Conservation (phyloP, 2,797 vertebrate species). For the Arnoldichthys spilopterus region DNA sequence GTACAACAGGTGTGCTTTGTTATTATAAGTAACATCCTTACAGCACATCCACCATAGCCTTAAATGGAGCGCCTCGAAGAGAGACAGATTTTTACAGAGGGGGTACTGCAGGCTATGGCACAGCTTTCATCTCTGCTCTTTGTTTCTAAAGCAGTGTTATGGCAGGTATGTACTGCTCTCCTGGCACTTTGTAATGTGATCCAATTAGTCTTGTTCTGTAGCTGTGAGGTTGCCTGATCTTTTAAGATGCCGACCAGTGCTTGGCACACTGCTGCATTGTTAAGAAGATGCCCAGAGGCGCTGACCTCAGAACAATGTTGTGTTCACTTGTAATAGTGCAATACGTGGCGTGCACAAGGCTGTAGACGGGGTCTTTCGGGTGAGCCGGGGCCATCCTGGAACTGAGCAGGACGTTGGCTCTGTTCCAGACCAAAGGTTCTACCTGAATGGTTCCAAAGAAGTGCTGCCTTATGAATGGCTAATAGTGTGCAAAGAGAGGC, state of each 20-base stretch:
- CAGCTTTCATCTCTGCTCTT: conserved; percentile 56
- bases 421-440: conserved; percentile 33
- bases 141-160: conserved; percentile 56
- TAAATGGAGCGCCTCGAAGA: conserved; percentile 56
- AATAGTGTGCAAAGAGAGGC: conserved; percentile 60
- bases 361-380: conserved; percentile 18
- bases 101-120: conserved; percentile 40
- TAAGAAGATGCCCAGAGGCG: conserved; percentile 47
- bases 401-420: conserved; percentile 34
- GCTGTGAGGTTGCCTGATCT: conserved; percentile 35
- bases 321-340: conserved; percentile 17
- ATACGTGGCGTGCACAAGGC: conserved; percentile 23
- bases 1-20: conserved; percentile 66
- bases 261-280: conserved; percentile 41
- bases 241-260: conserved; percentile 36
- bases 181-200: conserved; percentile 53
- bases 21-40: conserved; percentile 59
- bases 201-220: conserved; percentile 55
- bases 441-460: conserved; percentile 37
- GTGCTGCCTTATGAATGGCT: conserved; percentile 66
- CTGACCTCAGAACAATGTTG: conserved; percentile 29
- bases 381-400: conserved; percentile 26
- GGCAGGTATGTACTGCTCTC: conserved; percentile 54
- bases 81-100: conserved; percentile 27
- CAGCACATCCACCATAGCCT: conserved; percentile 49